Base-by-base conservation (phyloP, 2,113 vertebrate genomes). In the Crotalus horridus region DNA sequence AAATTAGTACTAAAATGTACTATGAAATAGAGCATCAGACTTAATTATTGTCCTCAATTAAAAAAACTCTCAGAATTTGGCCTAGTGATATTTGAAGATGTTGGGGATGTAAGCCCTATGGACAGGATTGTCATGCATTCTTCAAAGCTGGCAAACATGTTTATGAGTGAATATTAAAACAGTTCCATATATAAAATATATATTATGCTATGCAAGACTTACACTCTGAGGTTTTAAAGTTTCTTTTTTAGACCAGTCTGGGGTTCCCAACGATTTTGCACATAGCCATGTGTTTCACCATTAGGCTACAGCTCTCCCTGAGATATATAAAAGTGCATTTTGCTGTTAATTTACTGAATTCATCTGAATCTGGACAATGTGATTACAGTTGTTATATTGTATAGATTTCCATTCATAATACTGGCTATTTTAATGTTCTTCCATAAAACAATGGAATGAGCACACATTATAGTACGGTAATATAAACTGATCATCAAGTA, bases 41-140 rank as follows among this genome's bases (percentile, higher is more conserved):
- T 93, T 92, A 94, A 95, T 94, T 94, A 93, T 94, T 93, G 92
- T 88, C 93, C 94, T 59, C 88, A 93, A 93, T 8, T 0, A 93
- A 94, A 0, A 51, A 90, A 92, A 39, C n/a, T 81, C 69, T 5
- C n/a, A 39, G 69, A 81, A 39, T 81, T 81, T 39, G 69, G 39
- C 2, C 1, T 7, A 13, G 69, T 39, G 17, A 39, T 81, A 39
- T 8, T 81, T 39, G 69, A 39, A 39, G 69, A 39, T 39, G 15
- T 39, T 20, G 15, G n/a, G 6, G 15, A 81, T 8, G 17, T 81
- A 39, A 81, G n/a, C 15, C 15, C 15, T 39, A 6, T 33, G 2
- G 15, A 6, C n/a, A 39, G 39, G 69, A 33, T 1, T 39, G n/a
- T 81, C 69, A 20, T 81, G 15, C 5, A 39, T 39, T 39, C n/a